Evolutionary conservation across 1,140 invertebrate species (phyloP), one percentile per base, ranked within the genome.

Genomic region (Ephestia elutella): DNA sequence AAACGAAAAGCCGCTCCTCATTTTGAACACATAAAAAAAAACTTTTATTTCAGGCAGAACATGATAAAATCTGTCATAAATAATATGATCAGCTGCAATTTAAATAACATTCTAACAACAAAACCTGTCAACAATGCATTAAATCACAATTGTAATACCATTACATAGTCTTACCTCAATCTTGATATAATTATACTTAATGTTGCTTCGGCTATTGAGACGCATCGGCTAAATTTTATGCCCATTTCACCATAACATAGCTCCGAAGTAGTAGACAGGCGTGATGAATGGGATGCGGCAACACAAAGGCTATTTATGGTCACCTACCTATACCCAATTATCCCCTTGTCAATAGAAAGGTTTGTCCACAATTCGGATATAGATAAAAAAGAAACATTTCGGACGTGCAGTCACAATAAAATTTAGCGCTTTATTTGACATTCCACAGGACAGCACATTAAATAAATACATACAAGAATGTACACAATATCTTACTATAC

Each of bases 161-260:
- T 80, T 73, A 71, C 62, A 62, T 58, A 54, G 68, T 60, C 56
- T 71, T 54, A 61, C 68, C 63, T 65, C 63, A 68, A 65, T 65
- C 61, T 65, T 25, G 60, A 76, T 64, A 66, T 80, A 81, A 85
- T 81, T 78, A 73, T 59, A 68, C 57, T 66, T 75, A 75, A 75
- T 75, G 54, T 64, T 57, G 59, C 60, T 32, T 32, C 1, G 4
- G 4, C 1, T 32, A 84, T 84, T 78, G 73, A 78, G 72, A 75
- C 73, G 68, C 73, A 78, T 73, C 70, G 70, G 69, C 66, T 57
- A 68, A 74, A 82, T 86, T 86, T 82, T 73, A 80, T 75, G 83
- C 65, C 70, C 69, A 73, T 82, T 86, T 78, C 71, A 73, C 69
- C 55, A 73, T 70, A 83, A 83, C 77, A 15, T 9, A 67, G 71